Conservation (phyloP, 2,888 invertebrate genomes). For the Choristoneura rosaceana region DNA sequence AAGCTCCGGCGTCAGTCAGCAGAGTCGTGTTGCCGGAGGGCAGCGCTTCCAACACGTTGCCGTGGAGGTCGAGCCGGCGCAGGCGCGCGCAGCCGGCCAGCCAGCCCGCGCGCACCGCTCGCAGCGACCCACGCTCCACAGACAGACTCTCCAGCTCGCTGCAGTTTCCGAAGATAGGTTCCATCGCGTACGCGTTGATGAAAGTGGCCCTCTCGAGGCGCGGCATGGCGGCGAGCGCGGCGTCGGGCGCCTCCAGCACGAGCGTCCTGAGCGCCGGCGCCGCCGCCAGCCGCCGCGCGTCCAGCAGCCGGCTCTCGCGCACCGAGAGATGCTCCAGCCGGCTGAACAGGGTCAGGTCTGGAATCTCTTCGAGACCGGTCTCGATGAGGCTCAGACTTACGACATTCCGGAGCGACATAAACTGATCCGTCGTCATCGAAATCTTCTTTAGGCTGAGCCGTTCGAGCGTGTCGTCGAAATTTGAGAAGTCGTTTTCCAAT, state of each 20-base stretch:
- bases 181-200: conserved; percentile 15
- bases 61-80: background rate
- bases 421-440: background rate
- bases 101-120: background rate
- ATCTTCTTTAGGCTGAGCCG: background rate
- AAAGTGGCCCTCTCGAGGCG: conserved; percentile 3
- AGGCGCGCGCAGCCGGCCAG: conserved; percentile 13
- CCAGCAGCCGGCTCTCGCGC: background rate
- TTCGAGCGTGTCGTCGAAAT: background rate
- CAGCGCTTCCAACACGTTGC: background rate
- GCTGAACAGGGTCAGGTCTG: background rate
- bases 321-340: background rate
- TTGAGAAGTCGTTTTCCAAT: background rate
- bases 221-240: background rate
- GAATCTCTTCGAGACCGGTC: conserved; percentile 13
- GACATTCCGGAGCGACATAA: background rate
- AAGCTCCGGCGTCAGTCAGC: background rate
- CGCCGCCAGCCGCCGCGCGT: background rate
- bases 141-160: conserved; percentile 2
- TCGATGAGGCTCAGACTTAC: conserved; percentile 3
- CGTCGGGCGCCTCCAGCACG: conserved; percentile 18
- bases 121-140: conserved; percentile 6
- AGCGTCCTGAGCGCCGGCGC: conserved; percentile 14
- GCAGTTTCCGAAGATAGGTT: conserved; percentile 22
- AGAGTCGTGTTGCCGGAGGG: no score